Base-by-base conservation (phyloP, 2,888 invertebrate species). In the Pristionchus entomophagus region DNA sequence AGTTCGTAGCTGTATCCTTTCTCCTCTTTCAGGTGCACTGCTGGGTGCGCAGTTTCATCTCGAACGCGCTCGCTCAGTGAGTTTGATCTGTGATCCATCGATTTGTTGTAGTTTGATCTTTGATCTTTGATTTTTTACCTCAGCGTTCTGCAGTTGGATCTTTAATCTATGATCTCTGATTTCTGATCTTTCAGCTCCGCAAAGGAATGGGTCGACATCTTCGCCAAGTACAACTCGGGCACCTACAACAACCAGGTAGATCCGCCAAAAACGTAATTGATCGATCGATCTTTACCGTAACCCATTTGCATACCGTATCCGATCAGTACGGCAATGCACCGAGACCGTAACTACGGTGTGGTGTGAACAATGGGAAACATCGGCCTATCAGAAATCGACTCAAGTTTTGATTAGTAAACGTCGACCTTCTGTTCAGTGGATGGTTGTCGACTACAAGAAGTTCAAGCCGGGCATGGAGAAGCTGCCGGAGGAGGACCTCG, bases 31-130 rank as follows among this genome's bases (percentile, higher is more conserved):
- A 82, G 82, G 84, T 93, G 14, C 90, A 90, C 83, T 95, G 96
- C 88, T 96, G 96, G 84, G 96, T 96, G 0, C 95, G 97, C 5
- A 95, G 96, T 29, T 95, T 96, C 95, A 96, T 96, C 0, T 96
- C 97, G 14, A 97, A 97, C 94, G 95, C 96, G 87, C 94, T 97
- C 81, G 96, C 97, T 0, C 94, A 94, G 19, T 95, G 94, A 94
- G 19, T 95, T 95, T 91, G 96, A 96, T 1, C 94, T n/a, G 8
- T 77, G 45, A 77, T 87, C 26, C 84, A n/a, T n/a, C n/a, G n/a
- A n/a, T n/a, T n/a, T n/a, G n/a, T 88, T 88, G 59, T 82, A n/a
- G 84, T 84, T 35, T 89, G 84, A 51, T 77, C 41, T 45, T 41
- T 41, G 77, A 45, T 77, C 8, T 5, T 35, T 10, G 45, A n/a